Evolutionary conservation across 23 tunicate species (phyloP), one percentile per base, ranked within the genome.

Genomic region (Halocynthia roretzi): DNA sequence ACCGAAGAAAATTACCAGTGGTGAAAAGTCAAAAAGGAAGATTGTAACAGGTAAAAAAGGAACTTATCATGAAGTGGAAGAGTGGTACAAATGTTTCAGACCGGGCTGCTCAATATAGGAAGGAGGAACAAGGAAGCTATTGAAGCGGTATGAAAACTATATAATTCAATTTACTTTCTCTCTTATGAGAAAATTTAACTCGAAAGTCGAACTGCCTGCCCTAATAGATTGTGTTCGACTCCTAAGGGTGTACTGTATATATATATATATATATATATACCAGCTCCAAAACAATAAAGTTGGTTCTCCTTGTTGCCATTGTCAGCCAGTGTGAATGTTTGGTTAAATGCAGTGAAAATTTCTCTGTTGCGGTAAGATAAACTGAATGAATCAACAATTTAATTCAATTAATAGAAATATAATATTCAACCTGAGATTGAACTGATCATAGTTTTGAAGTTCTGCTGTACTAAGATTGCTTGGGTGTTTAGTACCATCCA

Each of bases 251-350:
- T n/a, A n/a, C 62, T 12, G 62, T 10, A 56, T 56, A 12, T 56
- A 56, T 10, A 56, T 56, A 10, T 12, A 56, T 10, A 56, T 56
- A 10, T 56, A 56, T 56, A 18, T 44, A 23, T 8, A 52, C 78
- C 62, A 53, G 54, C 10, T 54, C 78, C 78, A 53, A 73, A 54
- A 52, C 61, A 73, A 8, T 51, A 18, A 18, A 73, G 8, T 52
- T 73, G 61, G 7, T 73, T 73, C 12, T 62, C 10, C 7, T 11
- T 10, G 54, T 73, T 73, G 6, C 55, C 78, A 73, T 11, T 51
- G n/a, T 70, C 75, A 7, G 75, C 75, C 61, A 8, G 9, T 8
- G 7, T 8, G 61, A 7, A 17, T 8, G 75, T 70, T 7, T 8
- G 8, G 11, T 70, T 70, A 48, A 49, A 70, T 11, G 15, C 54